A percentile compares a stretch with the other conserved stretches of the same genome.
These are phyloP conservation scores for Cylindroiulus punctatus DNA, from an alignment of 2,888 invertebrate genomes.

Conservation along the genomic window DNA sequence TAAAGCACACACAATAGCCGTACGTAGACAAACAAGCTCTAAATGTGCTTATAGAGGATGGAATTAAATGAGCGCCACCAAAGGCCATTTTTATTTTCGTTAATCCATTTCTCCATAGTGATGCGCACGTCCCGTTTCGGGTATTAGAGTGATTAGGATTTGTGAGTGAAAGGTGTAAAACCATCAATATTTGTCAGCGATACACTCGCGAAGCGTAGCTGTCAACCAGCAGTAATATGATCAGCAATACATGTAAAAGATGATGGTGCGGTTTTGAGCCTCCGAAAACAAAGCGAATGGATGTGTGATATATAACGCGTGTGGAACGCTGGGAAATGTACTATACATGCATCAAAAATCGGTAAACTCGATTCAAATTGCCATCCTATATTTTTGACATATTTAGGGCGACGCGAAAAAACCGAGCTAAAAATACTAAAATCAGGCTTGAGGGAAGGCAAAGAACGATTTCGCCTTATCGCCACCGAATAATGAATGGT, in stretches of 20 bases:
- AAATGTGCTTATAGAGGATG: too few species aligned
- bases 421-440: background rate
- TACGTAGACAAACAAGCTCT: too few species aligned
- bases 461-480: background rate
- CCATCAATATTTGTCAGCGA: constrained; percentile 20
- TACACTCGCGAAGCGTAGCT: background rate
- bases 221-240: constrained; percentile 15
- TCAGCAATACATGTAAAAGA: constrained; percentile 7
- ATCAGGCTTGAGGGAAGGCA: background rate
- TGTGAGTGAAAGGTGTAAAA: constrained; percentile 8
- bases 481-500: background rate
- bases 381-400: background rate
- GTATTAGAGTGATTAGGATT: constrained; percentile 28
- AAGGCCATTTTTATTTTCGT: background rate
- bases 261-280: background rate
- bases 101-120: constrained; percentile 19
- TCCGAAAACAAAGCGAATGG: background rate
- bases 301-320: background rate
- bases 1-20: too few species aligned
- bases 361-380: constrained; percentile 3
- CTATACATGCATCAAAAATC: background rate
- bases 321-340: background rate
- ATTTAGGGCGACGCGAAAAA: background rate
- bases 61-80: background rate
- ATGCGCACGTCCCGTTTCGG: background rate